Conservation (phyloP, 2,888 invertebrate species). For the Pantelozetes paolii region DNA sequence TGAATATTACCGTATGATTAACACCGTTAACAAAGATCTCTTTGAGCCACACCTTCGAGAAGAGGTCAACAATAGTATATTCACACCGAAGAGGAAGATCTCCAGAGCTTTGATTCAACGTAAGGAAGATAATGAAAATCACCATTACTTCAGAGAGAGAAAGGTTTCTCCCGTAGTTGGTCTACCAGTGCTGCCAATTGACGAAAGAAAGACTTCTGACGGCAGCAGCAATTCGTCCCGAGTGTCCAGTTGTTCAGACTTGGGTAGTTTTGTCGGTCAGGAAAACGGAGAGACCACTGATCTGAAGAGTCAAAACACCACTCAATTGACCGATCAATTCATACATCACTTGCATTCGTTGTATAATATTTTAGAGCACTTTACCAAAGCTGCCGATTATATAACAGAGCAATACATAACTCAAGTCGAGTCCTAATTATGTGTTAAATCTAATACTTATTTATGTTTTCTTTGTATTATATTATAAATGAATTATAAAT, state of each 20-base stretch:
- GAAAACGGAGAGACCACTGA: not conserved
- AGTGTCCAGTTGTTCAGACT: not conserved
- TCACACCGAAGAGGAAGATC: slow-evolving; percentile 36
- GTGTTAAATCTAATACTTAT: no score
- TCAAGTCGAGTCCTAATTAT: slow-evolving; percentile 27
- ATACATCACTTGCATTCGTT: slow-evolving; percentile 38
- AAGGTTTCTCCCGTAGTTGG: not conserved
- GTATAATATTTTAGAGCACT: slow-evolving; percentile 39
- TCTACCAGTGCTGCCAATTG: not conserved
- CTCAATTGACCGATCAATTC: slow-evolving; percentile 38
- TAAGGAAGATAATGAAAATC: not conserved
- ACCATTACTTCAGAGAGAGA: not conserved
- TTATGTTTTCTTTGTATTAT: no score
- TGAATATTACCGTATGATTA: slow-evolving; percentile 40
- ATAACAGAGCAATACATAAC: slow-evolving; percentile 33
- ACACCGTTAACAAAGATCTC: slow-evolving; percentile 37
- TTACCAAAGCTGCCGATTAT: slow-evolving; percentile 37
- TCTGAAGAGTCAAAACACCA: not conserved
- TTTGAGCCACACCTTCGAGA: slow-evolving; percentile 28
- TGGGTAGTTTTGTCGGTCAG: not conserved
- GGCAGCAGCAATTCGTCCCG: not conserved
- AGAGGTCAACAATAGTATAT: not conserved
- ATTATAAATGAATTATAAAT: no score
- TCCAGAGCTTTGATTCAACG: slow-evolving; percentile 8
- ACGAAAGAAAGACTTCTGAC: not conserved